A percentile compares a stretch with the other conserved stretches of the same genome.
These are phyloP conservation scores for Diuraphis noxia DNA, from an alignment of 1,140 invertebrate genomes.

Conservation along the genomic window DNA sequence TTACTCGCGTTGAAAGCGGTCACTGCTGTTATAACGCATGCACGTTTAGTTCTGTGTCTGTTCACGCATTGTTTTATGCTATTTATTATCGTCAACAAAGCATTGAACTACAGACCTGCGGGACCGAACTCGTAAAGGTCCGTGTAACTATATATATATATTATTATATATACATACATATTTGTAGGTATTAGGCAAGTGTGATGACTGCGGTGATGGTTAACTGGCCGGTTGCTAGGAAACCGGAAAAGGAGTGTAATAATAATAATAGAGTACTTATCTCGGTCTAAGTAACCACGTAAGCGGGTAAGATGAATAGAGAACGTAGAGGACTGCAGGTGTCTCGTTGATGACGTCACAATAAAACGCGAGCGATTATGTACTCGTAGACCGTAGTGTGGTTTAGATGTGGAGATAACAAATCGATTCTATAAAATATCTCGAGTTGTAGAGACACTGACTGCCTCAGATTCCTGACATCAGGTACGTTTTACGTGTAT, in stretches of 20 bases:
- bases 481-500: neutral
- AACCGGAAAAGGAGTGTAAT: neutral
- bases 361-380: neutral
- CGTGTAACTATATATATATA: neutral
- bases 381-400: no score
- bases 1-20: neutral
- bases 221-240: neutral
- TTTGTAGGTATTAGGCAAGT: neutral
- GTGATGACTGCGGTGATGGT: neutral
- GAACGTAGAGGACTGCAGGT: neutral
- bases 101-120: neutral
- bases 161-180: no score
- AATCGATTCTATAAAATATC: conserved; percentile 1
- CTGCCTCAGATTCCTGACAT: neutral
- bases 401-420: neutral
- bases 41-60: no score
- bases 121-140: neutral
- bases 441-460: neutral
- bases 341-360: neutral
- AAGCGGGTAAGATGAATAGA: neutral
- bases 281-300: neutral
- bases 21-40: neutral
- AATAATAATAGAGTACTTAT: neutral
- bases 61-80: neutral
- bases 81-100: neutral